A percentile compares a stretch with the other conserved stretches of the same genome.
Conservation (phyloP, 2,113 vertebrate genomes). For the Australoheros scitulus region DNA sequence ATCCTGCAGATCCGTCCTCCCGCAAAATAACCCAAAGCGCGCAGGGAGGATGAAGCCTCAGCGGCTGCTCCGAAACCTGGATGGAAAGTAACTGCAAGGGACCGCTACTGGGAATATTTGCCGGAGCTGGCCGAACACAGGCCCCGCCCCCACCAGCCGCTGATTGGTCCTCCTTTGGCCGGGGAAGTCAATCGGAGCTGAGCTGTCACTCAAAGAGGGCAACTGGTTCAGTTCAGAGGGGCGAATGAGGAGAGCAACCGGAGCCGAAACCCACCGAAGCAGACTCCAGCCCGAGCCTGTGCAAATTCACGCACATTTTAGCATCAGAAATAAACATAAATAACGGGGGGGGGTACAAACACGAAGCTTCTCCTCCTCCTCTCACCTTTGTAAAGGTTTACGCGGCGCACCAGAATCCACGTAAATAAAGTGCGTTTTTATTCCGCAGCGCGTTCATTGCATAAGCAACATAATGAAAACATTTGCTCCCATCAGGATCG, state of each 20-base stretch:
- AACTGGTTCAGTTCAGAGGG: constrained; percentile 44
- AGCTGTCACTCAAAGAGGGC: constrained; percentile 73
- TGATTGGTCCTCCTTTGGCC: constrained; percentile 71
- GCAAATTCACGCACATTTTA: background rate
- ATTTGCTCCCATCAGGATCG: background rate
- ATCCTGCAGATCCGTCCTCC: constrained; percentile 61
- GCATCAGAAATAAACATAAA: background rate
- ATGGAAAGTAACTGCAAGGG: constrained; percentile 76
- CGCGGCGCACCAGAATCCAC: background rate
- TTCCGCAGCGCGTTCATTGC: background rate
- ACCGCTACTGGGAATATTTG: constrained; percentile 74
- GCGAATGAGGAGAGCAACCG: background rate
- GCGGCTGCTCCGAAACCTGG: constrained; percentile 63
- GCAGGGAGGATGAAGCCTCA: constrained; percentile 30
- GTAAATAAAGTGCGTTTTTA: background rate
- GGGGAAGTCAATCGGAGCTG: constrained; percentile 43
- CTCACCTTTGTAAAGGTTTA: background rate
- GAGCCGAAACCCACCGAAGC: background rate
- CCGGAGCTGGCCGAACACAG: constrained; percentile 46
- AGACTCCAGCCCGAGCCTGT: background rate
- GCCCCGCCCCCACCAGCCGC: constrained; percentile 68
- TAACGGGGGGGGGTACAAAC: background rate
- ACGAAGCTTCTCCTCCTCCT: background rate
- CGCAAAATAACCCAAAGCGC: constrained; percentile 38
- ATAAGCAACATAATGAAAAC: background rate